A percentile compares a stretch with the other conserved stretches of the same genome.
These are phyloP conservation scores for Micronycteris hirsuta DNA, from an alignment of 2,113 vertebrate species.

Conservation along the genomic window DNA sequence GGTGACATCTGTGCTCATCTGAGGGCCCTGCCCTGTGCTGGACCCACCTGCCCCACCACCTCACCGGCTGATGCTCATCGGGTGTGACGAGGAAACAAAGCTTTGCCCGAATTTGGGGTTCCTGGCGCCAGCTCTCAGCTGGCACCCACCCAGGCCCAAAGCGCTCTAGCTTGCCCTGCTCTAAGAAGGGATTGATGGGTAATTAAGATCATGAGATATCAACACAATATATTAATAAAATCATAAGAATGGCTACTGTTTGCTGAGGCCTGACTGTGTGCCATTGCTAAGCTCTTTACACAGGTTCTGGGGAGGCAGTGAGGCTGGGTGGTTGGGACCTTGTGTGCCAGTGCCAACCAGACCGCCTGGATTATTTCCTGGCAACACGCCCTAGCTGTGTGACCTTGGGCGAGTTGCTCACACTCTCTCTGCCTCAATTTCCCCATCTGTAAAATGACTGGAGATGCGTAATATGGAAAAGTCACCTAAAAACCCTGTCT, in stretches of 20 bases:
- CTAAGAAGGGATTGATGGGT: constrained; percentile 61
- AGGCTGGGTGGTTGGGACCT: background rate
- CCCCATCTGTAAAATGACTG: background rate
- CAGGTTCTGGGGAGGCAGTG: background rate
- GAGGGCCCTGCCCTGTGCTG: background rate
- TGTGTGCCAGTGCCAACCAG: background rate
- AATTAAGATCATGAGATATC: constrained; percentile 65
- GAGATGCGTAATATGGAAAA: background rate
- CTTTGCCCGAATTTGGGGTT: background rate
- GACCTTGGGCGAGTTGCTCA: background rate
- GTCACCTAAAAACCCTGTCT: background rate
- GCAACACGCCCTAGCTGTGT: background rate
- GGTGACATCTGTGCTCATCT: background rate
- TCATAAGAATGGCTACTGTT: constrained; percentile 44
- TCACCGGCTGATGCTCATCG: background rate
- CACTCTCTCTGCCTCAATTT: background rate
- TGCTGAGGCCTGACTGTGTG: constrained; percentile 19
- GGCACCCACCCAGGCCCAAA: constrained; percentile 48
- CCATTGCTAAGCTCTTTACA: background rate
- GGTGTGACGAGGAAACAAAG: constrained; percentile 36
- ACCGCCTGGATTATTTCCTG: background rate
- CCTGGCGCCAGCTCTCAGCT: constrained; percentile 27
- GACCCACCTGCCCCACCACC: background rate
- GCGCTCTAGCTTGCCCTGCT: constrained; percentile 63
- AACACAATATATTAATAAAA: constrained; percentile 47